Conservation (phyloP, 2,113 vertebrate species). For the Bos indicus region DNA sequence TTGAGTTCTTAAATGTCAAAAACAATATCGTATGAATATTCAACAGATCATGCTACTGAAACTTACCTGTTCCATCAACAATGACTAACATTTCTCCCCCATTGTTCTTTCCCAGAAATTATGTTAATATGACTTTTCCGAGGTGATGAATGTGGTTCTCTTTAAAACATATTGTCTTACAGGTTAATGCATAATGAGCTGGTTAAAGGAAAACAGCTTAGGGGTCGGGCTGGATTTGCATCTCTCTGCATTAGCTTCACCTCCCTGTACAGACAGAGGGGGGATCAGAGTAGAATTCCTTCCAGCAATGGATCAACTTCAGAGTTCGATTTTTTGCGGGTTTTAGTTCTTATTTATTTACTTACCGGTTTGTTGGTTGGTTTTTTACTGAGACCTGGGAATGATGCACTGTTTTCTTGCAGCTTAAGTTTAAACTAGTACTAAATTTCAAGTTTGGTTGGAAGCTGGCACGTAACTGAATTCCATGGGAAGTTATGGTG, state of each 20-base stretch:
- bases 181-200: constrained; percentile 71
- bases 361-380: neutral
- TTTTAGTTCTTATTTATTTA: neutral
- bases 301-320: neutral
- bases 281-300: neutral
- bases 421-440: neutral
- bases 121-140: constrained; percentile 84
- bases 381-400: neutral
- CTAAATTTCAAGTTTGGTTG: neutral
- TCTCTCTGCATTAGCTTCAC: constrained; percentile 9
- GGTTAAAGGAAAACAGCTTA: constrained; percentile 45
- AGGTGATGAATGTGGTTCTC: constrained; percentile 78
- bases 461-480: neutral
- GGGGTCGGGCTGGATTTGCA: constrained; percentile 23
- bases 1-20: constrained; percentile 90
- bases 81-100: constrained; percentile 77
- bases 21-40: constrained; percentile 87
- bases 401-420: neutral
- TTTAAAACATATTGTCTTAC: constrained; percentile 73
- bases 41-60: constrained; percentile 82
- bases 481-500: neutral
- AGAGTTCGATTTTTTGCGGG: neutral
- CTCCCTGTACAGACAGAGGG: neutral
- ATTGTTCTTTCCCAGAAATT: constrained; percentile 83
- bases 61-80: constrained; percentile 84